Percentiles rank a stretch among this genome's conserved stretches.
Conservation (phyloP, 1,140 invertebrate species). For the Leptonema lineaticorne region DNA sequence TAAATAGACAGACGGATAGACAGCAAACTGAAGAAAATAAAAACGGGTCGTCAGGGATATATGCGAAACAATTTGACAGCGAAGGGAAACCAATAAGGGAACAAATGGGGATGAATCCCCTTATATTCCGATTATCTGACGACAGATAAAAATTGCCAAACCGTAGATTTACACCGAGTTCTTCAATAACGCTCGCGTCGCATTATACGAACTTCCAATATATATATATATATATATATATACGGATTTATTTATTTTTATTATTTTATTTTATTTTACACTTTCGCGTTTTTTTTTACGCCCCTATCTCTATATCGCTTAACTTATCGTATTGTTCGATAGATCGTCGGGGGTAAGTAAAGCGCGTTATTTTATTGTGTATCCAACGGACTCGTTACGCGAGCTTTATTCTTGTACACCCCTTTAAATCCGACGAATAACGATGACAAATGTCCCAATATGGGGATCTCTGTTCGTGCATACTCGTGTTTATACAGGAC, state of each 20-base stretch:
- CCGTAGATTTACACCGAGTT: conserved; percentile 8
- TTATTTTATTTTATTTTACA: too few species aligned
- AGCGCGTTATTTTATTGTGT: not conserved
- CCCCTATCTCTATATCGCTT: too few species aligned
- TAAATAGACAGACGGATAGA: not conserved
- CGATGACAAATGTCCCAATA: conserved; percentile 17
- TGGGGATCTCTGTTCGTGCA: not conserved
- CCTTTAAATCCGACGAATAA: conserved; percentile 15
- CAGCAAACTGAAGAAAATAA: not conserved
- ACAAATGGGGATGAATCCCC: conserved; percentile 19
- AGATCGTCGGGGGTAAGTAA: too few species aligned
- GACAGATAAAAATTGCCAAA: conserved; percentile 10
- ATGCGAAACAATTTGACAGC: conserved; percentile 24
- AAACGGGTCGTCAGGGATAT: conserved; percentile 2
- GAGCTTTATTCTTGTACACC: not conserved
- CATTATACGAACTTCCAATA: too few species aligned
- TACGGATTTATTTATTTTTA: too few species aligned
- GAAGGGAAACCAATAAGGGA: conserved; percentile 19
- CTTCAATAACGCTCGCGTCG: conserved; percentile 7
- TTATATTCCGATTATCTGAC: conserved; percentile 22
- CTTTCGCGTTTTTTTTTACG: too few species aligned
- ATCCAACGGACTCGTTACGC: conserved; percentile 9
- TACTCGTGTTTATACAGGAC: not conserved
- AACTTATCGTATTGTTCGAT: too few species aligned
- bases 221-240: too few species aligned